Base-by-base conservation (phyloP, 2,797 vertebrate species). In the Coluber constrictor region DNA sequence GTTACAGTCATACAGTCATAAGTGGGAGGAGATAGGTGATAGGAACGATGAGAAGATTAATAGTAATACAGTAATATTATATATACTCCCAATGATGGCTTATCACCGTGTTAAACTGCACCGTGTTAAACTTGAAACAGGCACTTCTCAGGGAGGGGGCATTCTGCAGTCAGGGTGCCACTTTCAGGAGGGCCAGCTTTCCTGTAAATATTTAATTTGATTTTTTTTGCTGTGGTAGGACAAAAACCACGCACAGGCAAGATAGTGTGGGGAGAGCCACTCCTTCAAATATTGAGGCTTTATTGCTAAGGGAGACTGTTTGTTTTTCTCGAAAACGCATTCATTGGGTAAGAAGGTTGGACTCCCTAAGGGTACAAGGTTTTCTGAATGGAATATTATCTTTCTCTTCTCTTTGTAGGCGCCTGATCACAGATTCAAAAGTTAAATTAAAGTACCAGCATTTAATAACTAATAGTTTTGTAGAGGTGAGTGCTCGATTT, bases 381-480 rank as follows among this genome's bases (percentile, higher is more conserved):
- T 93, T 87, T 54, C 79, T 70, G 63, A 96, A 11, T 92, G 90
- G 83, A 92, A 32, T 47, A 3, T 93, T 94, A 93, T 95, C 92
- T 92, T 83, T 97, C 95, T 96, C 55, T 96, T 61, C n/a, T 97
- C 97, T 96, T 79, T 94, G 86, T 95, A 99, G 99, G 99, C 98
- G 99, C 96, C 98, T 99, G 98, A 99, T 99, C 97, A 99, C 99
- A 98, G 99, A 99, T 98, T 99, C 99, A 95, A 99, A 99, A 98
- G 99, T 99, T 98, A 99, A 99, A 98, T 98, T 99, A 99, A 99
- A 99, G 98, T 99, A 99, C 98, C 99, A 99, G 98, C 99, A 99
- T 99, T 99, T 99, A 99, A 99, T 99, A 98, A 99, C 99, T 91
- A 99, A 99, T 99, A 99, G 99, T 98, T 99, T 99, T 99, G 99